A percentile compares a stretch with the other conserved stretches of the same genome.
These are phyloP conservation scores for Philhelius pedissequus DNA, from an alignment of 2,888 invertebrate species.

Conservation along the genomic window DNA sequence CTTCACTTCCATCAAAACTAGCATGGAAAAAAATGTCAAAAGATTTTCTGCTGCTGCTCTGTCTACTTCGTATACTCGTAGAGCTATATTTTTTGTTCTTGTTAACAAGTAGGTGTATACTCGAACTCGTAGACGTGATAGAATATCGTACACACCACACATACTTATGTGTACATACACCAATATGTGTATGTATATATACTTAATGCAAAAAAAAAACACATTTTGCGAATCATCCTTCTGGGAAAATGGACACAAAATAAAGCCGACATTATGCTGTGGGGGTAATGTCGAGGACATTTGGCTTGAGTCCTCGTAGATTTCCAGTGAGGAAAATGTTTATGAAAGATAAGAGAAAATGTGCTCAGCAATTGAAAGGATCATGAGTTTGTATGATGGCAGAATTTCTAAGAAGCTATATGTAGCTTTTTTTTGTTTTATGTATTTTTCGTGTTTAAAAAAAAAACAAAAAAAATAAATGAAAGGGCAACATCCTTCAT, in stretches of 20 bases:
- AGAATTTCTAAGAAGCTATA: slow-evolving; percentile 6
- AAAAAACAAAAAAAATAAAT: background rate
- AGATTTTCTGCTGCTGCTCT: background rate
- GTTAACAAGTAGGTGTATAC: slow-evolving; percentile 38
- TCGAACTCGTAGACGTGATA: slow-evolving; percentile 19
- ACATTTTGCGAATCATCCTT: slow-evolving; percentile 57
- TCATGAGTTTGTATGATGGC: slow-evolving; percentile 23
- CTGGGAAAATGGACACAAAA: slow-evolving; percentile 50
- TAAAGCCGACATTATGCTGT: slow-evolving; percentile 44
- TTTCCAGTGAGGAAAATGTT: slow-evolving; percentile 37
- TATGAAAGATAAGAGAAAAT: slow-evolving; percentile 55
- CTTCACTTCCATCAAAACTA: slow-evolving; percentile 40
- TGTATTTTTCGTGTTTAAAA: background rate
- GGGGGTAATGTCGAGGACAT: slow-evolving; percentile 45
- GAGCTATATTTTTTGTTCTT: background rate
- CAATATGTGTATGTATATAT: background rate
- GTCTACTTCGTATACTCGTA: background rate
- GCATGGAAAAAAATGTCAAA: slow-evolving; percentile 29
- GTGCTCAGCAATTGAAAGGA: slow-evolving; percentile 49
- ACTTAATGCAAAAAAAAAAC: slow-evolving; percentile 26
- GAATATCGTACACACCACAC: slow-evolving; percentile 40
- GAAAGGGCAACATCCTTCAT: background rate
- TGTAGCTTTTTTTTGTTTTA: background rate
- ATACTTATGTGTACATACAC: background rate
- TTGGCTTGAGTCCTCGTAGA: slow-evolving; percentile 37